Conservation (phyloP, 2,797 vertebrate genomes). For the Trematomus bernacchii region DNA sequence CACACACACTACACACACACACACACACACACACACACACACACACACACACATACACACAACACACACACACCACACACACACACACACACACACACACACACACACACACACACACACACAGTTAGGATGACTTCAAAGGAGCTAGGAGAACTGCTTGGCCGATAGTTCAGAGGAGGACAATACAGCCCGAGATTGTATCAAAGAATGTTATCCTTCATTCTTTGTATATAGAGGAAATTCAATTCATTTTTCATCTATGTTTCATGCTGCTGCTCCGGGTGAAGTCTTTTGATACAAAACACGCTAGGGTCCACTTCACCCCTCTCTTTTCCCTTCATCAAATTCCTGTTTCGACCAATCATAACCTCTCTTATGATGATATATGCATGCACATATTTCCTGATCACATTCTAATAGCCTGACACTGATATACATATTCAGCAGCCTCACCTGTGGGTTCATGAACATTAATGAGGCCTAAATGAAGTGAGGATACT, state of each 20-base stretch:
- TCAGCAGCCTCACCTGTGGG: slow-evolving; percentile 66
- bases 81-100: not conserved
- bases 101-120: slow-evolving; percentile 1
- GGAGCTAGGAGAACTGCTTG: slow-evolving; percentile 42
- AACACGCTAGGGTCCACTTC: slow-evolving; percentile 23
- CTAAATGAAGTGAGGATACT: slow-evolving; percentile 54
- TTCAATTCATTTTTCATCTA: slow-evolving; percentile 34
- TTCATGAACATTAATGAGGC: slow-evolving; percentile 74
- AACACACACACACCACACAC: no score
- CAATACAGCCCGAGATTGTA: slow-evolving; percentile 33
- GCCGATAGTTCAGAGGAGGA: slow-evolving; percentile 46
- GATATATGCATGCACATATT: slow-evolving; percentile 21
- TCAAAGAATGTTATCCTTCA: slow-evolving; percentile 58
- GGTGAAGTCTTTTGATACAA: slow-evolving; percentile 55
- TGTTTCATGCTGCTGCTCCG: slow-evolving; percentile 28
- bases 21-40: slow-evolving; percentile 1
- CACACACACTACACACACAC: slow-evolving; percentile 7
- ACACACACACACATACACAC: not conserved
- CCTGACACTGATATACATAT: slow-evolving; percentile 70
- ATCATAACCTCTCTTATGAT: slow-evolving; percentile 20
- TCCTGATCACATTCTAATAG: slow-evolving; percentile 70
- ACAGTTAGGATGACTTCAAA: slow-evolving; percentile 68
- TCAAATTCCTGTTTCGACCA: slow-evolving; percentile 45
- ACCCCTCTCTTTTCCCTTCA: slow-evolving; percentile 27
- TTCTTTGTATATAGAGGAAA: slow-evolving; percentile 51